phyloP scores from a whole-genome alignment of 2,888 invertebrate species.

The Andrena hattorfiana region DNA sequence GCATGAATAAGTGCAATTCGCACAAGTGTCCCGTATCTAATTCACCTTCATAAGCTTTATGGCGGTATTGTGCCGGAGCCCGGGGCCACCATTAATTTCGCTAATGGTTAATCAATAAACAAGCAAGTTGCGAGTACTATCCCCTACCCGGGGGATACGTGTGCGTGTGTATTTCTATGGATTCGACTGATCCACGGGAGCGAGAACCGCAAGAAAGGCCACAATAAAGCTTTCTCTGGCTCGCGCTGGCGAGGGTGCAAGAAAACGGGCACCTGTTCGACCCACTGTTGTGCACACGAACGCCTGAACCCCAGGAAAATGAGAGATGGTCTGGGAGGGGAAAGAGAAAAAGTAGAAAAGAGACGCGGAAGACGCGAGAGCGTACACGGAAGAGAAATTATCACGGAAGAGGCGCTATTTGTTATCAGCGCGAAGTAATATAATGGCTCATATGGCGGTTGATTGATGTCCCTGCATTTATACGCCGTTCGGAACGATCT shows the following conservation, averaged over 20 bases:
- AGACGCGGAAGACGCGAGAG: constrained; percentile 26
- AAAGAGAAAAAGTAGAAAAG: constrained; percentile 6
- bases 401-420: constrained; percentile 59
- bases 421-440: constrained; percentile 61
- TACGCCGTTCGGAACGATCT: constrained; percentile 38
- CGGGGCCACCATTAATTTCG: constrained; percentile 80
- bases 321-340: constrained; percentile 1
- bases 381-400: constrained; percentile 65
- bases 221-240: constrained; percentile 32
- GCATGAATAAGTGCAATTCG: constrained; percentile 55
- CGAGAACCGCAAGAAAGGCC: constrained; percentile 44
- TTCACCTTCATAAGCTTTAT: constrained; percentile 66
- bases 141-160: constrained; percentile 19
- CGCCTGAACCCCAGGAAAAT: constrained; percentile 16
- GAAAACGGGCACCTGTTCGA: constrained; percentile 65
- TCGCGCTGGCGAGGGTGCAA: constrained; percentile 19
- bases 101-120: constrained; percentile 83
- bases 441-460: constrained; percentile 62
- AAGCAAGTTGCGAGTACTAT: constrained; percentile 70
- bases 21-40: constrained; percentile 66
- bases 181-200: constrained; percentile 48
- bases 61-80: constrained; percentile 69
- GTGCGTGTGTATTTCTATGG: constrained; percentile 55
- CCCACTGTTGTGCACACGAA: constrained; percentile 17
- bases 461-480: constrained; percentile 65